Percentiles rank a stretch among this genome's conserved stretches.
Evolutionary conservation across 2,797 vertebrate species (phyloP).

Genomic region (Knipowitschia caucasica): DNA sequence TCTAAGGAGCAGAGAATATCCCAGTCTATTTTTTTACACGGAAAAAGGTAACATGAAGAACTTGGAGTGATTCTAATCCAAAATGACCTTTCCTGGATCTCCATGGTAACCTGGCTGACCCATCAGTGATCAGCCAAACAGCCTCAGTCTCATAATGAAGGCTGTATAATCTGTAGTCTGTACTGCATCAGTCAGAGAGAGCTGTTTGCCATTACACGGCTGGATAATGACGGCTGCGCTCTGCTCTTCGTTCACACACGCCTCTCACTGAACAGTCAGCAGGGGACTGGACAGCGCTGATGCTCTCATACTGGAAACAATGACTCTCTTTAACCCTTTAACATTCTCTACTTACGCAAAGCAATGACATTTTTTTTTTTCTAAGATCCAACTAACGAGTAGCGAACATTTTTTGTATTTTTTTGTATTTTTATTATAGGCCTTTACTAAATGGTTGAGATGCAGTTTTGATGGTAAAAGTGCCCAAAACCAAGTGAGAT

Average conservation of each 20-base stretch:
- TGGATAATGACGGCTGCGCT: slow-evolving; percentile 2
- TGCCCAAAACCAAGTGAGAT: too few relatives aligned
- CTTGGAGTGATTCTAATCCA: slow-evolving; percentile 9
- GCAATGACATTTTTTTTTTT: too few relatives aligned
- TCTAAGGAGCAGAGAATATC: neutral
- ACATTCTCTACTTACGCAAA: too few relatives aligned
- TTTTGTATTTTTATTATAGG: too few relatives aligned
- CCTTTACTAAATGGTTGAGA: too few relatives aligned
- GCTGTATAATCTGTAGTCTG: too few relatives aligned
- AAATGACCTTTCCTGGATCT: slow-evolving; percentile 24
- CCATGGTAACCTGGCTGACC: slow-evolving; percentile 36
- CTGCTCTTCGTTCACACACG: slow-evolving; percentile 9
- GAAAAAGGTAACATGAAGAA: neutral
- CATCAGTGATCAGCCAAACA: slow-evolving; percentile 39
- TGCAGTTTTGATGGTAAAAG: too few relatives aligned
- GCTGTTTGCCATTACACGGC: slow-evolving; percentile 4
- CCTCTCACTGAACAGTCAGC: slow-evolving; percentile 1
- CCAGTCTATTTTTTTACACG: neutral
- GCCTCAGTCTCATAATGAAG: slow-evolving; percentile 22
- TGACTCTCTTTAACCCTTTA: neutral
- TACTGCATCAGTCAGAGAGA: slow-evolving; percentile 1
- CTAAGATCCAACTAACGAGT: too few relatives aligned
- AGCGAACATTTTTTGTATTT: too few relatives aligned
- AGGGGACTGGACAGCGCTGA: neutral
- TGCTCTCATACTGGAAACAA: neutral